Evolutionary conservation across 2,888 invertebrate genomes (phyloP).

Genomic region (Campopleginae sp.): DNA sequence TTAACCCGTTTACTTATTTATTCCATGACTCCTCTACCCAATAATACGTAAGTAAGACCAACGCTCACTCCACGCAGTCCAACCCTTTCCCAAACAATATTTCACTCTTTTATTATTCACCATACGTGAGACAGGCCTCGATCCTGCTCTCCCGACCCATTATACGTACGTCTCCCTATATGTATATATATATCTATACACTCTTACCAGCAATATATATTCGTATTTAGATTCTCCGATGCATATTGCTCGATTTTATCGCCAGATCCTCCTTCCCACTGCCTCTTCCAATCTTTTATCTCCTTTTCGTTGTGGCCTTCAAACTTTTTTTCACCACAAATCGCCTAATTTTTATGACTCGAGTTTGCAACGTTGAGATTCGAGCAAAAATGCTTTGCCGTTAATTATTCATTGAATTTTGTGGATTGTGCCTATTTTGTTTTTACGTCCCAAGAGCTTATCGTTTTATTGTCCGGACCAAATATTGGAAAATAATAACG

Average conservation of each 20-base stretch:
- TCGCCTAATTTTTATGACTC: conserved; percentile 30
- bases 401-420: too few species aligned
- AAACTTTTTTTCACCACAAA: not conserved
- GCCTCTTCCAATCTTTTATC: conserved; percentile 3
- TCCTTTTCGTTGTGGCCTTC: not conserved
- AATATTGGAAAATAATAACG: too few species aligned
- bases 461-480: too few species aligned
- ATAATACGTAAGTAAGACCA: conserved; percentile 78
- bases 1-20: conserved; percentile 73
- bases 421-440: too few species aligned
- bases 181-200: conserved; percentile 25
- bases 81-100: conserved; percentile 25
- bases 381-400: too few species aligned
- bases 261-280: conserved; percentile 41
- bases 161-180: conserved; percentile 22
- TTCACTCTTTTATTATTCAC: conserved; percentile 10
- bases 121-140: not conserved
- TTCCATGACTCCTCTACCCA: conserved; percentile 80
- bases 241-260: conserved; percentile 27
- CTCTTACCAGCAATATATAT: conserved; percentile 8
- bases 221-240: not conserved
- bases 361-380: too few species aligned
- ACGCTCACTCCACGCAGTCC: conserved; percentile 13
- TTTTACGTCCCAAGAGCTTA: too few species aligned
- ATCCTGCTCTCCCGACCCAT: not conserved